Evolutionary conservation across 2,113 vertebrate genomes (phyloP).

Genomic region (Camelus bactrianus): DNA sequence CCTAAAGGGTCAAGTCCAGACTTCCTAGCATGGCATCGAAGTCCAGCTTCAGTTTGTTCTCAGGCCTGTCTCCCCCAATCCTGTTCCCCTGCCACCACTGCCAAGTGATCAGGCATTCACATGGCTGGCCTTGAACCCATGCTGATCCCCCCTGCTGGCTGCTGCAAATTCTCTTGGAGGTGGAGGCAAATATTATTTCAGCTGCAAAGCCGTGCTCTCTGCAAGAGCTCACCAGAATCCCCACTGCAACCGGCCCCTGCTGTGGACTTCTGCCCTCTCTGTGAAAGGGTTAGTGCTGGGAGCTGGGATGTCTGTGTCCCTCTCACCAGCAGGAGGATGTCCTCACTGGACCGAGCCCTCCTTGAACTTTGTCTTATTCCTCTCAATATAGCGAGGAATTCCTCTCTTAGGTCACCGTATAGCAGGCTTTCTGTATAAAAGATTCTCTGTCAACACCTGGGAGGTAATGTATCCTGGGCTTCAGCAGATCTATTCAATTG

Average conservation of each 20-base stretch:
- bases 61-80: neutral
- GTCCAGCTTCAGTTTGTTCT: neutral
- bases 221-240: neutral
- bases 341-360: neutral
- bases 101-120: neutral
- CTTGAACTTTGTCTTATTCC: neutral
- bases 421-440: neutral
- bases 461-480: neutral
- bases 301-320: neutral
- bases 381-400: neutral
- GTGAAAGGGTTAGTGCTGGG: neutral
- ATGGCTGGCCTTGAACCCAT: neutral
- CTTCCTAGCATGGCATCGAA: neutral
- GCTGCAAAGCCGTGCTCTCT: neutral
- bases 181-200: conserved; percentile 73
- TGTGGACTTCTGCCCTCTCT: neutral
- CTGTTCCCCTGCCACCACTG: neutral
- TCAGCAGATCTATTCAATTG: neutral
- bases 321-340: accelerated
- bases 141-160: neutral
- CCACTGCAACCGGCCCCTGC: neutral
- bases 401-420: neutral
- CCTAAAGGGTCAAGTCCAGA: neutral
- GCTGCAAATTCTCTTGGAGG: neutral
- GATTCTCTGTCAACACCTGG: neutral